phyloP scores from a whole-genome alignment of 2,888 invertebrate genomes.

The Argyresthia goedartella region DNA sequence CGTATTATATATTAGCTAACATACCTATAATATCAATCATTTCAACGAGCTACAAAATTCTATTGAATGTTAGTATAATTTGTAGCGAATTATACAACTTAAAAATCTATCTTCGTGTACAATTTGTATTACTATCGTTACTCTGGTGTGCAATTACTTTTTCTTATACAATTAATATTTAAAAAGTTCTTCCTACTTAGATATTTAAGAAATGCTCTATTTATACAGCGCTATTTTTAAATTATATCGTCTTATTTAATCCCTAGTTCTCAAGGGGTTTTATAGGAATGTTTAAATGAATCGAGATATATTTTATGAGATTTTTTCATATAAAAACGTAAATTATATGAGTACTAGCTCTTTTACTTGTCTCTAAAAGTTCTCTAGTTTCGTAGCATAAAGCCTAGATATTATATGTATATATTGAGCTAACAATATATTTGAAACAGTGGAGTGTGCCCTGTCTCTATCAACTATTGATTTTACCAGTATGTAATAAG shows the following conservation, averaged over 20 bases:
- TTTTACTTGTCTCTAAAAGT: slow-evolving; percentile 56
- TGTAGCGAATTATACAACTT: slow-evolving; percentile 18
- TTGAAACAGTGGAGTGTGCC: slow-evolving; percentile 26
- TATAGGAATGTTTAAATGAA: slow-evolving; percentile 33
- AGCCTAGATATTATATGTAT: slow-evolving; percentile 20
- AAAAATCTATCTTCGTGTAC: slow-evolving; percentile 3
- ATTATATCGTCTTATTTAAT: slow-evolving; percentile 39
- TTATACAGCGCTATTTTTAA: slow-evolving; percentile 50
- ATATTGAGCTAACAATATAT: slow-evolving; percentile 1
- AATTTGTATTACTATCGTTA: slow-evolving; percentile 38
- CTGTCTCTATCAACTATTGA: slow-evolving; percentile 40
- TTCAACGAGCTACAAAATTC: slow-evolving; percentile 12
- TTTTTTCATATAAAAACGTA: slow-evolving; percentile 58
- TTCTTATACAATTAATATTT: slow-evolving; percentile 33
- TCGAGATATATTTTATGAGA: slow-evolving; percentile 69
- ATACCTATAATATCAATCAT: slow-evolving; percentile 12
- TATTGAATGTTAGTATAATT: slow-evolving; percentile 24
- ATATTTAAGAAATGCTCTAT: slow-evolving; percentile 53
- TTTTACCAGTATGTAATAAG: slow-evolving; percentile 42
- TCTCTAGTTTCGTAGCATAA: slow-evolving; percentile 41
- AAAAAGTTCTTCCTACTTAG: slow-evolving; percentile 60
- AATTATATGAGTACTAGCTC: slow-evolving; percentile 27
- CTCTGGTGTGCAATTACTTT: slow-evolving; percentile 59
- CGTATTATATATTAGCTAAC: neutral
- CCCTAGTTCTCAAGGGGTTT: slow-evolving; percentile 28